These are phyloP conservation scores for Chaenocephalus aceratus DNA, from an alignment of 2,113 vertebrate species.

Conservation along the genomic window DNA sequence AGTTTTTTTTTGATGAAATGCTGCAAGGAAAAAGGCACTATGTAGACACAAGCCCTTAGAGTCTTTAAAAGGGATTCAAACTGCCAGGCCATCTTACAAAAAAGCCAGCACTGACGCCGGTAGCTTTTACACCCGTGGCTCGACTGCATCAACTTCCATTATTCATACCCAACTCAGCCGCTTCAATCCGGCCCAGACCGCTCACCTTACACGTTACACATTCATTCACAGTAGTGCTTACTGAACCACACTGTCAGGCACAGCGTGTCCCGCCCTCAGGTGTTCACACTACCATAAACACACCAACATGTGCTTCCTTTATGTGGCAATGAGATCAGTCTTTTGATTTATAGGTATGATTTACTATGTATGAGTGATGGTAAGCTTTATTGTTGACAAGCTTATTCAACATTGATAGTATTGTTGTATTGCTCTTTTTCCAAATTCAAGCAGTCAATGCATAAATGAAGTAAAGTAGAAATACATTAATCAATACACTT, in stretches of 20 bases:
- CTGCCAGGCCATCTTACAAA: conserved; percentile 39
- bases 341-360: conserved; percentile 33
- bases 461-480: neutral
- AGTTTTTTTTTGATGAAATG: too few relatives aligned
- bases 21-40: too few relatives aligned
- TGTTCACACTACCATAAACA: too few relatives aligned
- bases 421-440: neutral
- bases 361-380: conserved; percentile 12
- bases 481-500: neutral
- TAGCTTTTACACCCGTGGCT: conserved; percentile 27
- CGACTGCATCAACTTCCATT: conserved; percentile 59
- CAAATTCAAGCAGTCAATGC: neutral
- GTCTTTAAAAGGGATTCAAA: conserved; percentile 31
- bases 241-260: conserved; percentile 22
- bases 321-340: conserved; percentile 15
- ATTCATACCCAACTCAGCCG: conserved; percentile 63
- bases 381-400: conserved; percentile 24
- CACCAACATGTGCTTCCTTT: neutral
- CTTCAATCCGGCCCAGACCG: conserved; percentile 60
- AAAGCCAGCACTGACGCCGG: conserved; percentile 7
- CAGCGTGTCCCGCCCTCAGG: neutral
- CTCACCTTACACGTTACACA: conserved; percentile 67
- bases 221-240: conserved; percentile 56
- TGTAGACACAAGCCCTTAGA: neutral
- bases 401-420: neutral